phyloP scores from a whole-genome alignment of 2,797 vertebrate genomes.

The Euthynnus affinis region DNA sequence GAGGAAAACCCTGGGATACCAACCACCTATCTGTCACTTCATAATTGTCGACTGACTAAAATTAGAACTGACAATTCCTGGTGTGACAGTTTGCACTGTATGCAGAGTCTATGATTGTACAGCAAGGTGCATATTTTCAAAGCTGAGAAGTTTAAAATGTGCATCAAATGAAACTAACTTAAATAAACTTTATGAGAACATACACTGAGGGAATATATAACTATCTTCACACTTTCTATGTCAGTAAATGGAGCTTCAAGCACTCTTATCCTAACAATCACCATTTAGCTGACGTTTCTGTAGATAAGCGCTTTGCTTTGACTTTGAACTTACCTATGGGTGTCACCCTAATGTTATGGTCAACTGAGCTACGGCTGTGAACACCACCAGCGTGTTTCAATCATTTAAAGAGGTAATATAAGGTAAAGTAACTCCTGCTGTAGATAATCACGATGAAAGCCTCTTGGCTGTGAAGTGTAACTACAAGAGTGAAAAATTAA shows the following conservation, averaged over 20 bases:
- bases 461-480: slow-evolving; percentile 45
- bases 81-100: neutral
- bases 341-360: slow-evolving; percentile 4
- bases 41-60: too few relatives aligned
- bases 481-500: slow-evolving; percentile 53
- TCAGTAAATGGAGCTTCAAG: neutral
- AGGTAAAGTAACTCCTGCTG: slow-evolving; percentile 56
- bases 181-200: neutral
- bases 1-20: neutral
- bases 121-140: too few relatives aligned
- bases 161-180: neutral
- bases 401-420: slow-evolving; percentile 43
- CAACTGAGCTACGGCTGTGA: slow-evolving; percentile 15
- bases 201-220: neutral
- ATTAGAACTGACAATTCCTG: too few relatives aligned
- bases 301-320: neutral
- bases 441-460: slow-evolving; percentile 58
- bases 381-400: slow-evolving; percentile 8
- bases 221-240: neutral
- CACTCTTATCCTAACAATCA: neutral
- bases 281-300: neutral
- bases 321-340: slow-evolving; percentile 5
- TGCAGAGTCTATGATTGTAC: neutral
- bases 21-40: too few relatives aligned
- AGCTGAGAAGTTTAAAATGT: neutral